These are phyloP conservation scores for Phyllostomus hastatus DNA, from an alignment of 2,113 vertebrate species.

Conservation along the genomic window DNA sequence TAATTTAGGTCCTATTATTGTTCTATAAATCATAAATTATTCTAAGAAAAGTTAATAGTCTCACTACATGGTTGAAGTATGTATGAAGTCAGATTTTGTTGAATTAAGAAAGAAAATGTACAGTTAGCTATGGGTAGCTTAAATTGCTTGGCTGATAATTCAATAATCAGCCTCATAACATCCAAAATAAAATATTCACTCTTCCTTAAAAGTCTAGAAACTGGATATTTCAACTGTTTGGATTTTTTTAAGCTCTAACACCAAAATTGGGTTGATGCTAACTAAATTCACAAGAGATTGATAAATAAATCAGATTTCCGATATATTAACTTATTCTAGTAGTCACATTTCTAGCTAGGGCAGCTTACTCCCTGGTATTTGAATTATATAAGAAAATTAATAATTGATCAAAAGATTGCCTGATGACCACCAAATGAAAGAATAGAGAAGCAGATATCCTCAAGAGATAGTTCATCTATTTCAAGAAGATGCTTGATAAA, in stretches of 20 bases:
- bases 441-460: conserved; percentile 9
- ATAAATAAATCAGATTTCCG: conserved; percentile 54
- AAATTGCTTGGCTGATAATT: background rate
- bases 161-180: background rate
- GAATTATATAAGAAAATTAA: conserved; percentile 47
- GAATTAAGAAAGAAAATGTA: background rate
- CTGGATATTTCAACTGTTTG: background rate
- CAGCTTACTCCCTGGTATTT: conserved; percentile 24
- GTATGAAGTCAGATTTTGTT: background rate
- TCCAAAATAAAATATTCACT: background rate
- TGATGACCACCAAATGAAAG: conserved; percentile 26
- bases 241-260: background rate
- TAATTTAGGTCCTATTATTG: background rate
- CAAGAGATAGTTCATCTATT: conserved; percentile 4
- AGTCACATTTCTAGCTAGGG: background rate
- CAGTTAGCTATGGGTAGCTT: background rate
- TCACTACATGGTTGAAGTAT: background rate
- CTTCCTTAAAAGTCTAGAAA: background rate
- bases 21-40: background rate
- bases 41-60: background rate
- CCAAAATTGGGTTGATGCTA: background rate
- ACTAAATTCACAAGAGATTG: conserved; percentile 16
- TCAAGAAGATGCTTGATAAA: conserved; percentile 16
- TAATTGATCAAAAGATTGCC: conserved; percentile 57
- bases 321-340: conserved; percentile 38